Evolutionary conservation across 2,797 vertebrate species (phyloP).

Genomic region (Pipistrellus nathusii): DNA sequence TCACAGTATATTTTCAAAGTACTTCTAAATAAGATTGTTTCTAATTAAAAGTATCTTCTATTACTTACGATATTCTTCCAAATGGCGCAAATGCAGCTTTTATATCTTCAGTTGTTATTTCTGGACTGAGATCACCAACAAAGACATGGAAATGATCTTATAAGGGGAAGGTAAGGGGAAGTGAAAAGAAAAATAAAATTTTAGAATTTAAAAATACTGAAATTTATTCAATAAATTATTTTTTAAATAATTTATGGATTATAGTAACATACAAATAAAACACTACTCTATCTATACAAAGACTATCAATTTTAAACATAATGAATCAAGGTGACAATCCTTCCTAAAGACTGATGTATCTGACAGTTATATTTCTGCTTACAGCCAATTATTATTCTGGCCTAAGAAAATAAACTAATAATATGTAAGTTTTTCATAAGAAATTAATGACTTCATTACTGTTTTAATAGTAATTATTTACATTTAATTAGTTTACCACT

Average conservation of each 20-base stretch:
- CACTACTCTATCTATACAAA: constrained; percentile 74
- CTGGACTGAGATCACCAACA: constrained; percentile 98
- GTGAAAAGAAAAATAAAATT: constrained; percentile 80
- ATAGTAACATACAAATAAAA: constrained; percentile 69
- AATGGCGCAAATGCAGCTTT: constrained; percentile 98
- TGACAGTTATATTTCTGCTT: constrained; percentile 68
- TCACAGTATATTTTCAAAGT: constrained; percentile 61
- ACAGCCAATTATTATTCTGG: constrained; percentile 54
- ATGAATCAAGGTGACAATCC: constrained; percentile 55
- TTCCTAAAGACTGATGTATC: constrained; percentile 52
- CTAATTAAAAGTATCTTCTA: constrained; percentile 62
- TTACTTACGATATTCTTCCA: constrained; percentile 98
- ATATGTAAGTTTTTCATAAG: constrained; percentile 69
- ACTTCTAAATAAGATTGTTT: constrained; percentile 73
- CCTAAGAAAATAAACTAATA: constrained; percentile 70
- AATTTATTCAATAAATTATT: constrained; percentile 43
- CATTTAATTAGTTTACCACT: constrained; percentile 68
- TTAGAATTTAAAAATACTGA: constrained; percentile 74
- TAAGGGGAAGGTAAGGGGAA: constrained; percentile 79
- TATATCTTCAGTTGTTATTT: constrained; percentile 99
- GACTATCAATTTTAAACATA: constrained; percentile 66
- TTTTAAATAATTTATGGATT: constrained; percentile 70
- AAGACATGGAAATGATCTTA: constrained; percentile 99
- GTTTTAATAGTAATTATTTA: constrained; percentile 57
- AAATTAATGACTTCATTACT: constrained; percentile 66